These are phyloP conservation scores for Poeciliopsis presidionis DNA, from an alignment of 2,797 vertebrate species.

Conservation along the genomic window DNA sequence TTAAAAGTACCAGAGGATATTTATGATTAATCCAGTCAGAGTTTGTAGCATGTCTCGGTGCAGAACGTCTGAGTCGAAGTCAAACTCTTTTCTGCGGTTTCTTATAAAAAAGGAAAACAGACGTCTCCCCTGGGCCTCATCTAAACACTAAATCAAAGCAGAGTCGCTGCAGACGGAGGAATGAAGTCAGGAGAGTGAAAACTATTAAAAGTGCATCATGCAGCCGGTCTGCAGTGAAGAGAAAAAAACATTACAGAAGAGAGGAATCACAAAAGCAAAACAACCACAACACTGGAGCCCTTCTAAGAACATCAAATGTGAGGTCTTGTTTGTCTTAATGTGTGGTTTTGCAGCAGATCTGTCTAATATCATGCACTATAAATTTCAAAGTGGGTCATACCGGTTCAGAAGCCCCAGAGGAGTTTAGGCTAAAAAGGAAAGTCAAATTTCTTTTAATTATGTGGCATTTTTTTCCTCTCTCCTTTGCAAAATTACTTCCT, in stretches of 20 bases:
- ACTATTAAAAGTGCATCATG: conserved; percentile 51
- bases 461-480: conserved; percentile 12
- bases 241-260: conserved; percentile 50
- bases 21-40: not conserved
- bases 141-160: conserved; percentile 64
- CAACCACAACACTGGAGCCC: conserved; percentile 55
- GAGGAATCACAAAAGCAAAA: conserved; percentile 56
- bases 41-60: conserved; percentile 16
- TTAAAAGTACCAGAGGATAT: not conserved
- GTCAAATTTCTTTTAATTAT: conserved; percentile 33
- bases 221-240: conserved; percentile 29
- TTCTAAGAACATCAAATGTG: conserved; percentile 14
- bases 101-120: conserved; percentile 52
- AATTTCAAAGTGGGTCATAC: conserved; percentile 49
- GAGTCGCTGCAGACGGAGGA: conserved; percentile 45
- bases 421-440: conserved; percentile 32
- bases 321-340: conserved; percentile 26
- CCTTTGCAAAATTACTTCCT: conserved; percentile 54
- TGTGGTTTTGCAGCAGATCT: conserved; percentile 58
- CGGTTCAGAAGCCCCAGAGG: conserved; percentile 42
- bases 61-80: conserved; percentile 33
- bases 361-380: conserved; percentile 67
- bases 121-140: conserved; percentile 44
- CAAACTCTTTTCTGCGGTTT: conserved; percentile 29
- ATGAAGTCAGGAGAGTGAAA: conserved; percentile 57